Base-by-base conservation (phyloP, 2,113 vertebrate species). In the Vimba vimba region DNA sequence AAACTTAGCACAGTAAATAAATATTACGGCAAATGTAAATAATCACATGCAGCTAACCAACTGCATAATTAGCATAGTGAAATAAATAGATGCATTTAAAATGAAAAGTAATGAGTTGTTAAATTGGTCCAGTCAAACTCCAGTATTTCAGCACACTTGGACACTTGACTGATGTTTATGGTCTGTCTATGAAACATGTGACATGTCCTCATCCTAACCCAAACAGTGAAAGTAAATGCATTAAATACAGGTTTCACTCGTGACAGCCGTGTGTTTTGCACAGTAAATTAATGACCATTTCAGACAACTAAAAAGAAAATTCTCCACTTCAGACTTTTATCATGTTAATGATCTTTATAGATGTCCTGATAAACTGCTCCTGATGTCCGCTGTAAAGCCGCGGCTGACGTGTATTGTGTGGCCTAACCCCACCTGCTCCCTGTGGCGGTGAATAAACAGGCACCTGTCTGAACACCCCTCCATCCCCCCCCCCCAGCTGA, bases 371-470 rank as follows among this genome's bases (percentile, higher is more conserved):
- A 33, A 33, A 33, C 30, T 33, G 12, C 47, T 4, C 2, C 12
- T 12, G 45, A 47, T 47, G 47, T 80, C 27, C 50, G 5, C 2
- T 50, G 45, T 75, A 21, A 33, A 55, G 19, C 6, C 12, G 12
- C 47, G 52, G 45, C 17, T 83, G 90, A 88, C 84, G 66, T 69
- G 91, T 76, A 83, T 85, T 87, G 79, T 86, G 86, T 74, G 33
- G 2, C 39, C 39, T 71, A 86, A 91, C 92, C 83, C 90, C 93
- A 96, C 94, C 93, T 95, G 94, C 93, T 95, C 75, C 84, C 88
- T 74, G 84, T 83, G 52, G 68, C 47, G 17, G 50, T 9, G 75
- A 69, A 87, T 89, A 90, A 89, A 90, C 94, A 93, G 88, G 89
- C 90, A 93, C 91, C 93, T 93, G 90, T 92, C 92, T 89, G 88